These are phyloP conservation scores for Pelecanus crispus DNA, from an alignment of 2,113 vertebrate species.

Conservation along the genomic window DNA sequence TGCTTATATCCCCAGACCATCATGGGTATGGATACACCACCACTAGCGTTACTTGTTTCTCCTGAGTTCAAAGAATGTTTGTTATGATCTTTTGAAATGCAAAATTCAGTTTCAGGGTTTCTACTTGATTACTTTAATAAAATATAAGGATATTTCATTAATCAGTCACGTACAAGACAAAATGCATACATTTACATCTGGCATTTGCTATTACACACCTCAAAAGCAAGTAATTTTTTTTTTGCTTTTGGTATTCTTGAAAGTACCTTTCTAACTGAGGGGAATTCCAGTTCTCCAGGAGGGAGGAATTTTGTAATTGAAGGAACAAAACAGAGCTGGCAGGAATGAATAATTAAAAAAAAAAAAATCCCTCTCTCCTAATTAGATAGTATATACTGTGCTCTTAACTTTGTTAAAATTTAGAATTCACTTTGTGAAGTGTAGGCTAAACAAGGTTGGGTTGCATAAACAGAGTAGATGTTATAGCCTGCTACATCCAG, in stretches of 20 bases:
- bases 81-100: constrained; percentile 31
- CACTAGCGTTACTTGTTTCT: not conserved
- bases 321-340: constrained; percentile 8
- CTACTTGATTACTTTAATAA: constrained; percentile 56
- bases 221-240: not conserved
- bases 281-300: constrained; percentile 42
- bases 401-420: constrained; percentile 29
- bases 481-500: not conserved
- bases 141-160: constrained; percentile 58
- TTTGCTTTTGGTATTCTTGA: constrained; percentile 4
- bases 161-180: constrained; percentile 43
- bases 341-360: constrained; percentile 31
- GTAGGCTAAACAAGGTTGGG: constrained; percentile 23
- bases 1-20: not conserved
- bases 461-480: constrained; percentile 26
- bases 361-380: not conserved
- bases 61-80: constrained; percentile 35
- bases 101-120: constrained; percentile 34
- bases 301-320: constrained; percentile 27
- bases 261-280: constrained; percentile 33
- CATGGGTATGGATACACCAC: not conserved
- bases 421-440: constrained; percentile 22
- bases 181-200: constrained; percentile 48
- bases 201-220: constrained; percentile 23
- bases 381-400: not conserved